Evolutionary conservation across 2,888 invertebrate genomes (phyloP).

Genomic region (Herminia tarsipennalis): DNA sequence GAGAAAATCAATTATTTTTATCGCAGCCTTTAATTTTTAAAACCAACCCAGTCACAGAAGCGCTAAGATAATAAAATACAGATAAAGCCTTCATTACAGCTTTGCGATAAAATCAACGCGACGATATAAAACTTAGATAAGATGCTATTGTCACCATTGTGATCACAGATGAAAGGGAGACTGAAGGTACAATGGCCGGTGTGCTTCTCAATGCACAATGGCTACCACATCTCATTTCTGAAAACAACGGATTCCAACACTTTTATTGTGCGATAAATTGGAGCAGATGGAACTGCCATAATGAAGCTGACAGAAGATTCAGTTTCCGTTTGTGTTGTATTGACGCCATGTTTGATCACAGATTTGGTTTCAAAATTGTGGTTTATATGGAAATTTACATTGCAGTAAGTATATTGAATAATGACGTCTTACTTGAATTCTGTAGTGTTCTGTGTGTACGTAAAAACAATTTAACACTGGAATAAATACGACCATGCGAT

Average conservation of each 20-base stretch:
- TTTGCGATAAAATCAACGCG: conserved; percentile 59
- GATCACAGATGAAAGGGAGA: conserved; percentile 61
- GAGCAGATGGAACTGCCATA: conserved; percentile 67
- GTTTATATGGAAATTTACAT: no score
- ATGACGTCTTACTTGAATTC: no score
- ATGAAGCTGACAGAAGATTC: conserved; percentile 49
- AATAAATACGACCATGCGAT: no score
- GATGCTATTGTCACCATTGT: conserved; percentile 78
- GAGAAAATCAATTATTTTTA: no score
- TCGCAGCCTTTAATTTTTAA: no score
- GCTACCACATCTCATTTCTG: conserved; percentile 69
- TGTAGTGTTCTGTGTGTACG: no score
- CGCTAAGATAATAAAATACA: conserved; percentile 1
- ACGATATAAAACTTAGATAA: conserved; percentile 70
- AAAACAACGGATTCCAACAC: conserved; percentile 75
- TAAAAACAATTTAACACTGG: no score
- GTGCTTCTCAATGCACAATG: conserved; percentile 71
- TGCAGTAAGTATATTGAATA: no score
- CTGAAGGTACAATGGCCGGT: conserved; percentile 57
- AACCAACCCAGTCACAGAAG: conserved; percentile 9
- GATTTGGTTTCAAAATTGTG: conserved; percentile 2
- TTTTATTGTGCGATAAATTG: conserved; percentile 79
- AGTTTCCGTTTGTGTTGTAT: conserved; percentile 39
- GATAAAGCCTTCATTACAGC: conserved; percentile 7
- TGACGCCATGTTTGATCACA: conserved; percentile 12